Evolutionary conservation across 2,797 vertebrate species (phyloP).

Genomic region (Melanotaenia pygmaea): DNA sequence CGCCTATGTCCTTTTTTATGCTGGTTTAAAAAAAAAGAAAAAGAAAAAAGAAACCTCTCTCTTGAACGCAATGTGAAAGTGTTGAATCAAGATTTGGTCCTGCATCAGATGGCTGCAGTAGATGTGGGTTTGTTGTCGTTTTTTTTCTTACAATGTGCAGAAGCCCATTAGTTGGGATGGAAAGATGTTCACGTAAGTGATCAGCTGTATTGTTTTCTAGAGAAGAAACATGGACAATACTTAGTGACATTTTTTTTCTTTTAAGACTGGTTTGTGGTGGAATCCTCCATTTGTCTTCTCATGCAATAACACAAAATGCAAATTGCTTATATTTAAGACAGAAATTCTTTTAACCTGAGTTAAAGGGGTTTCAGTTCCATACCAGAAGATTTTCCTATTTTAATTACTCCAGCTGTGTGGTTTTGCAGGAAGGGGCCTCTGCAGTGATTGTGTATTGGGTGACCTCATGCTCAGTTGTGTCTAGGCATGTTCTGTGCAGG

Average conservation of each 20-base stretch:
- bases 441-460: not conserved
- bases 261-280: not conserved
- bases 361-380: not conserved
- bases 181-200: not conserved
- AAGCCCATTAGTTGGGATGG: not conserved
- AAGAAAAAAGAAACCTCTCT: slow-evolving; percentile 9
- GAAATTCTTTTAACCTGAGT: not conserved
- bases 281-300: not conserved
- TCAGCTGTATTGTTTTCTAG: not conserved
- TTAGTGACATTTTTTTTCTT: not conserved
- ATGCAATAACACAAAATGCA: not conserved
- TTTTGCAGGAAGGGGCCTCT: not conserved
- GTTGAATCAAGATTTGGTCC: too few relatives aligned
- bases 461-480: not conserved
- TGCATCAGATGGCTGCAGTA: too few relatives aligned
- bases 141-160: not conserved
- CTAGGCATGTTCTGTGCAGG: not conserved
- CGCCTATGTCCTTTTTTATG: slow-evolving; percentile 13
- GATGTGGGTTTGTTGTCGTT: not conserved
- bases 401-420: not conserved
- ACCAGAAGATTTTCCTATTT: not conserved
- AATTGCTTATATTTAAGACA: not conserved
- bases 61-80: slow-evolving; percentile 1
- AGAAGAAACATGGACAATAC: not conserved
- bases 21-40: not conserved